Evolutionary conservation across 2,888 invertebrate genomes (phyloP).

Genomic region (Cenopis cana): DNA sequence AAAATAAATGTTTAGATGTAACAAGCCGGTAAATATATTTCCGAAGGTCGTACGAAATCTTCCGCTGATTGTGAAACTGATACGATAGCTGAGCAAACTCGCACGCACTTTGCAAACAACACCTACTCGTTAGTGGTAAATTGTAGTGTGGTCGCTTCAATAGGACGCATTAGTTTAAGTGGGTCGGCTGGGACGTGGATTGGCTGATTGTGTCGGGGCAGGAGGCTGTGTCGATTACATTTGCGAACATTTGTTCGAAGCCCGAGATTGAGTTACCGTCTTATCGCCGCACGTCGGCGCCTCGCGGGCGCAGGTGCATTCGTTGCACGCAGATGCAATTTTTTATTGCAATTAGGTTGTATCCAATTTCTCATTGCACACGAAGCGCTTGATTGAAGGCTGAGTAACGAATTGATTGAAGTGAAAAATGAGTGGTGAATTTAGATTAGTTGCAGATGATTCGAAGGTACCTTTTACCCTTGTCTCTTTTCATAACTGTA

Average conservation of each 20-base stretch:
- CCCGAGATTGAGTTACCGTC: constrained; percentile 71
- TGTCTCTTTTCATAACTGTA: constrained; percentile 27
- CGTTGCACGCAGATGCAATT: constrained; percentile 50
- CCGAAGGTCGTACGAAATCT: constrained; percentile 21
- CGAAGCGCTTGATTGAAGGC: background rate
- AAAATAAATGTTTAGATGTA: constrained; percentile 11
- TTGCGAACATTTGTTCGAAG: constrained; percentile 55
- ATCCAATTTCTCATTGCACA: constrained; percentile 8
- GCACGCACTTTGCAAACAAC: constrained; percentile 59
- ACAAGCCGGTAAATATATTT: constrained; percentile 25
- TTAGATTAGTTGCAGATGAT: constrained; percentile 32
- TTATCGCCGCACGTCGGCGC: constrained; percentile 55
- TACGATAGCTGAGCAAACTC: constrained; percentile 47
- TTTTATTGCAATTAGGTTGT: constrained; percentile 24
- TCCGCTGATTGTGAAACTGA: constrained; percentile 43
- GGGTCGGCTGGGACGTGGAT: constrained; percentile 62
- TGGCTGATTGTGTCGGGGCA: constrained; percentile 63
- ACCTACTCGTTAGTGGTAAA: constrained; percentile 62
- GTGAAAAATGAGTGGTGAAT: constrained; percentile 20
- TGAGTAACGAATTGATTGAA: constrained; percentile 4
- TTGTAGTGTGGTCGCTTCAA: constrained; percentile 63
- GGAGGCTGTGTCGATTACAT: constrained; percentile 62
- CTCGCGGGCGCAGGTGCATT: constrained; percentile 62
- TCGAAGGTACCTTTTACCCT: constrained; percentile 27
- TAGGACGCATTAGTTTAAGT: constrained; percentile 71